Evolutionary conservation across 2,797 vertebrate genomes (phyloP).

Genomic region (Pseudochromis fuscus): DNA sequence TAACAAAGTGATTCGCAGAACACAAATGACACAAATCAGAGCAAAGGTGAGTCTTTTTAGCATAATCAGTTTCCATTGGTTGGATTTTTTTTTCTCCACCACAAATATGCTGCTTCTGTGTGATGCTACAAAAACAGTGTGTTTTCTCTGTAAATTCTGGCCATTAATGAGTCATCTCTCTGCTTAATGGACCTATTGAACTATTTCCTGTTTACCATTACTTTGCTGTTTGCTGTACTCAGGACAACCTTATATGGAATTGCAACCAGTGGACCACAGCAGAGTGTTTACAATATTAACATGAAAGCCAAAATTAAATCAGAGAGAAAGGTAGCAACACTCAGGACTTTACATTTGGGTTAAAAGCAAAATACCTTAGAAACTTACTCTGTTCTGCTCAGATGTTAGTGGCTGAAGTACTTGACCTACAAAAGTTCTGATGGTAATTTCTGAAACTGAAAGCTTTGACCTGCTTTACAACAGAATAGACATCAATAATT

Average conservation of each 20-base stretch:
- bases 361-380: conserved; percentile 28
- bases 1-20: conserved; percentile 51
- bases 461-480: conserved; percentile 56
- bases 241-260: conserved; percentile 69
- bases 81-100: conserved; percentile 31
- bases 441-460: conserved; percentile 41
- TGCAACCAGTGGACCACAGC: conserved; percentile 33
- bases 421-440: conserved; percentile 35
- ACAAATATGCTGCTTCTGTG: conserved; percentile 43
- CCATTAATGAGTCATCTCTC: conserved; percentile 79
- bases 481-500: conserved; percentile 64
- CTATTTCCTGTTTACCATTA: conserved; percentile 82
- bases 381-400: conserved; percentile 12
- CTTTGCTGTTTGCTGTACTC: conserved; percentile 65
- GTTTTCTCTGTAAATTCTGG: conserved; percentile 64
- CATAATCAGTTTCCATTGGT: conserved; percentile 51
- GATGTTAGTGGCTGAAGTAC: conserved; percentile 13
- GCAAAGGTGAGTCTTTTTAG: conserved; percentile 48
- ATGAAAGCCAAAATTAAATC: conserved; percentile 58
- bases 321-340: conserved; percentile 32
- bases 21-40: conserved; percentile 61
- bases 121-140: conserved; percentile 37
- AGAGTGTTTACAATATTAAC: conserved; percentile 51
- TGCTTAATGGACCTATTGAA: conserved; percentile 75
- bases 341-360: conserved; percentile 17